Evolutionary conservation across 2,888 invertebrate species (phyloP).

Genomic region (Callyntrura sp.): DNA sequence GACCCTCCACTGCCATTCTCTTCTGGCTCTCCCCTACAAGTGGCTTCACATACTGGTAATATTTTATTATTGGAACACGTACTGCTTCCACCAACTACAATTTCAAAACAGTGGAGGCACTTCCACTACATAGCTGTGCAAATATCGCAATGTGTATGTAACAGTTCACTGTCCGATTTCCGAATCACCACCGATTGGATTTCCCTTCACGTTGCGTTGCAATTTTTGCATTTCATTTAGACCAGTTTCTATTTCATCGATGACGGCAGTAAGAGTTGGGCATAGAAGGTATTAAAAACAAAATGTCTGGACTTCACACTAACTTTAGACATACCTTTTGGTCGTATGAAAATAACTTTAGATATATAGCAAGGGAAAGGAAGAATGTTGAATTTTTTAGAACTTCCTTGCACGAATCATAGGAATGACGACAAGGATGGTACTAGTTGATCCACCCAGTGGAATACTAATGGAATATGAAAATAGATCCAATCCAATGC

Average conservation of each 20-base stretch:
- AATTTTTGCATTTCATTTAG: slow-evolving; percentile 53
- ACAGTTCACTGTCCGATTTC: slow-evolving; percentile 27
- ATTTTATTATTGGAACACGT: slow-evolving; percentile 37
- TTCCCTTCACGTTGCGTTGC: slow-evolving; percentile 51
- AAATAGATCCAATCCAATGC: slow-evolving; percentile 8
- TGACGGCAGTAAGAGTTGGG: neutral
- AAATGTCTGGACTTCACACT: neutral
- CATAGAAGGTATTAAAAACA: neutral
- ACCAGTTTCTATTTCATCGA: slow-evolving; percentile 29
- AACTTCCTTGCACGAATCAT: slow-evolving; percentile 33
- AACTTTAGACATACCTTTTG: neutral
- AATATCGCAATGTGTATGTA: neutral
- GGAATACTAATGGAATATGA: slow-evolving; percentile 63
- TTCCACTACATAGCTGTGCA: no score
- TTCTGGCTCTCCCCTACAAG: slow-evolving; percentile 40
- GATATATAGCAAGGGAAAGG: neutral
- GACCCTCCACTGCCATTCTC: neutral
- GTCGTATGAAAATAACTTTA: neutral
- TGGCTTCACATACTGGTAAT: slow-evolving; percentile 3
- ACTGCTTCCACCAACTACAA: neutral
- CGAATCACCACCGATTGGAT: slow-evolving; percentile 2
- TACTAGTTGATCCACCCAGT: slow-evolving; percentile 34
- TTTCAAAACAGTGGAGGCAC: neutral
- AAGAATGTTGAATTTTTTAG: neutral
- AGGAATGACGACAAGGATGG: slow-evolving; percentile 31